phyloP scores from a whole-genome alignment of 92 coral and sea anemone species.

The Diadumene lineata region DNA sequence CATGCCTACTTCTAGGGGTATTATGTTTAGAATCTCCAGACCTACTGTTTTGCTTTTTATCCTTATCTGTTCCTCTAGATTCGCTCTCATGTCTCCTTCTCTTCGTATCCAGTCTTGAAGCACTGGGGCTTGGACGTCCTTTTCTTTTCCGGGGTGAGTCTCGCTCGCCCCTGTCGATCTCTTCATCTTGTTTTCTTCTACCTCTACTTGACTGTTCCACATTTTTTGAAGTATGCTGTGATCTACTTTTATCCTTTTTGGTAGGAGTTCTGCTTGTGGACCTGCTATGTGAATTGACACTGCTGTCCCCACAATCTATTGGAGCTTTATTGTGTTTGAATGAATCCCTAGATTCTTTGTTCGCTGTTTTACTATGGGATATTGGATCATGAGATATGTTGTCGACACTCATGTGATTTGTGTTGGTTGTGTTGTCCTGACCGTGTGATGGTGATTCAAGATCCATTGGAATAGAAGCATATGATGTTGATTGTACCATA shows the following conservation, averaged over 20 bases:
- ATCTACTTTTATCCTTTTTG: neutral
- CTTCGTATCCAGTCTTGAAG: neutral
- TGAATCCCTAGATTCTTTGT: neutral
- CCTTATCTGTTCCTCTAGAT: neutral
- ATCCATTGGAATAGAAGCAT: neutral
- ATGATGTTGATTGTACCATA: neutral
- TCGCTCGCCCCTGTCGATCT: no score
- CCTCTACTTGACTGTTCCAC: neutral
- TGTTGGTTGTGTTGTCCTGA: no score
- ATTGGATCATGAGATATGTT: no score
- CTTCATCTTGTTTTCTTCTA: neutral
- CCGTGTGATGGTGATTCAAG: no score
- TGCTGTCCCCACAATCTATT: neutral
- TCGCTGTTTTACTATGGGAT: neutral
- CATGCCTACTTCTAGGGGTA: neutral
- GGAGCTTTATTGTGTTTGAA: neutral
- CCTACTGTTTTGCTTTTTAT: neutral
- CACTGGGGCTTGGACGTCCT: neutral
- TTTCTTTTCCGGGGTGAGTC: slow-evolving; percentile 4
- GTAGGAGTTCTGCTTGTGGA: neutral
- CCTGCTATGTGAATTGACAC: neutral
- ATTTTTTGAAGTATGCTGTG: slow-evolving; percentile 1
- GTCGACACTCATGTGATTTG: no score
- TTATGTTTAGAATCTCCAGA: neutral
- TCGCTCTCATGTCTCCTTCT: neutral